Conservation (phyloP, 1,140 invertebrate species). For the Calephelis virginiensis region DNA sequence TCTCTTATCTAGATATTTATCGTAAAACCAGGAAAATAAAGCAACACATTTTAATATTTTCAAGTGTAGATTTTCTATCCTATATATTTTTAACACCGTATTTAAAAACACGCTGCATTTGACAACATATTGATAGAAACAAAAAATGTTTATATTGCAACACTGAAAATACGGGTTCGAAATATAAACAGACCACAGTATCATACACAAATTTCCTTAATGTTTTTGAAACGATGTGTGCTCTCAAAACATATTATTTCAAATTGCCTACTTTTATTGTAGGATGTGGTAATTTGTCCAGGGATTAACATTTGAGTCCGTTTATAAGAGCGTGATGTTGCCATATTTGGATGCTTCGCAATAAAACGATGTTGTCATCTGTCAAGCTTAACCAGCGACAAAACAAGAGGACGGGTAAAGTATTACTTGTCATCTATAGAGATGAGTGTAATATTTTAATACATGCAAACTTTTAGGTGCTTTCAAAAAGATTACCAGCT, state of each 20-base stretch:
- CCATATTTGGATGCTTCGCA: constrained; percentile 64
- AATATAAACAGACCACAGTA: too few relatives aligned
- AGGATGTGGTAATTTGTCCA: constrained; percentile 54
- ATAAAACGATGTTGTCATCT: constrained; percentile 58
- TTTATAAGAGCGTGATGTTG: constrained; percentile 62
- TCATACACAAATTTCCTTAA: background rate
- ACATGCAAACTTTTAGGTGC: constrained; percentile 15
- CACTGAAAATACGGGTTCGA: too few relatives aligned
- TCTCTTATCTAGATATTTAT: too few relatives aligned
- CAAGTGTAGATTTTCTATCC: too few relatives aligned
- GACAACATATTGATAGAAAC: too few relatives aligned
- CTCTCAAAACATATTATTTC: constrained; percentile 5
- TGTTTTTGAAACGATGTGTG: constrained; percentile 1
- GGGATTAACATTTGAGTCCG: constrained; percentile 65
- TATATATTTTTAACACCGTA: too few relatives aligned
- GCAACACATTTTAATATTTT: too few relatives aligned
- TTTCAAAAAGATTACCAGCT: background rate
- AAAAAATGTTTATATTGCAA: too few relatives aligned
- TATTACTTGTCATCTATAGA: constrained; percentile 67
- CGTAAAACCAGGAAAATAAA: too few relatives aligned
- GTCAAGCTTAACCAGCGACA: constrained; percentile 67
- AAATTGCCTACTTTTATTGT: constrained; percentile 7
- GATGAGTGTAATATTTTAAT: constrained; percentile 56
- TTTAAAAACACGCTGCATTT: too few relatives aligned
- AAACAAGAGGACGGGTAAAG: constrained; percentile 59